Evolutionary conservation across 2,888 invertebrate genomes (phyloP), one percentile per base, ranked within the genome.

Genomic region (Eristalinus aeneus): DNA sequence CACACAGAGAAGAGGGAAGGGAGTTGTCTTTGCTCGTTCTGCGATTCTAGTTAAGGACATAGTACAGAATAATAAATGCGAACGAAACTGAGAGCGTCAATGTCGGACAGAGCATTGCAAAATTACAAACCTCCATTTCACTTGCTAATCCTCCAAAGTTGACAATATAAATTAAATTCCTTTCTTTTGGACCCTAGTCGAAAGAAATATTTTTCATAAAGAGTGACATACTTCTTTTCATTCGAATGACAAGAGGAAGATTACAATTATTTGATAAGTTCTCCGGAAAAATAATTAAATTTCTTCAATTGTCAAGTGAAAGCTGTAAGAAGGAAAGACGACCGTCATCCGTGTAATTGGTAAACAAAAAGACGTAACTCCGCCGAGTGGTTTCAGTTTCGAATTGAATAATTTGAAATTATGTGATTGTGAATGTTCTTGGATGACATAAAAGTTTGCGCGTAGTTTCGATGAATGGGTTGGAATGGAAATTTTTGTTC

Each of bases 261-360:
- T 64, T 71, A 78, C 71, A 78, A 71, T 78, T 78, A 78, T 78
- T 78, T 78, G 77, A 78, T 78, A 78, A 78, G 77, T 65, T 71
- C 36, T 46, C 39, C 71, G 71, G 53, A 22, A 64, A 78, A 71
- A 78, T 78, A 78, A 78, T 71, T 71, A 78, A 78, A 78, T 78
- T 58, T 65, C 39, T 64, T 34, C 77, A 64, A 65, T 65, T 65
- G 71, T 71, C 64, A 78, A 77, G 69, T 63, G 56, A 64, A 64
- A 22, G 54, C 63, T 27, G 27, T 69, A 34, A 53, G 10, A 20
- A 32, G 5, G 12, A 46, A 58, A n/a, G 77, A 78, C 56, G 77
- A 65, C 64, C 56, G 71, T 34, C 27, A 31, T 11, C 58, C 34
- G 58, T 9, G n/a, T 77, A 54, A 77, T 69, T 69, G 64, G 31